Base-by-base conservation (phyloP, 1,140 invertebrate genomes). In the Atta colombica region DNA sequence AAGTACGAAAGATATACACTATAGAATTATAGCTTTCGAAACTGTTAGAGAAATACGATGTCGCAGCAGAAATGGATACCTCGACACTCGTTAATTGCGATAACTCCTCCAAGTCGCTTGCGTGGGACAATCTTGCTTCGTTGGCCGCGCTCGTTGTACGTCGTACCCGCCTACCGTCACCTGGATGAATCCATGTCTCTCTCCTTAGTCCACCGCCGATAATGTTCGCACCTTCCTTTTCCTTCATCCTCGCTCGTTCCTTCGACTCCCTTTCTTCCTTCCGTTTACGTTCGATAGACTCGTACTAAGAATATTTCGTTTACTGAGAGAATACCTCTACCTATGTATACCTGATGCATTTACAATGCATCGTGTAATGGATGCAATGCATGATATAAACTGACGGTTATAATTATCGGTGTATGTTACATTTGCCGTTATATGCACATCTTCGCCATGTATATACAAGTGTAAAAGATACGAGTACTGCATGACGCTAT, bases 101-200 rank as follows among this genome's bases (percentile, higher is more conserved):
- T 39, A 98, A 94, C 91, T 98, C 97, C 87, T 97, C 97, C 63
- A 97, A 96, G 88, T 97, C 96, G 60, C 96, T 96, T 55, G 77
- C 49, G 90, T 93, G 93, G 91, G 92, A 88, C 28, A 94, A 95
- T 94, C 90, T 96, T 85, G 86, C 95, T 94, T 94, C 95, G 89
- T 65, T 96, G 7, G 93, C 92, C 28, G 96, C 92, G n/a, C 96
- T 94, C 68, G 97, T 95, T 25, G 97, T 97, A 21, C 97, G 97
- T 81, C 97, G 95, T 92, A 97, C 96, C 10, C 97, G 94, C 77
- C 96, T 94, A 60, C 96, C 95, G 4, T 97, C 97, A 91, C 97
- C 97, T 10, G 97, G 97, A 92, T 97, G 96, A 89, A 98, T 96
- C 98, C 98, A 98, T 58, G 97, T 97, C 95, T 98, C 98, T 86